These are phyloP conservation scores for Apamea epomidion DNA, from an alignment of 2,888 invertebrate species.

Conservation along the genomic window DNA sequence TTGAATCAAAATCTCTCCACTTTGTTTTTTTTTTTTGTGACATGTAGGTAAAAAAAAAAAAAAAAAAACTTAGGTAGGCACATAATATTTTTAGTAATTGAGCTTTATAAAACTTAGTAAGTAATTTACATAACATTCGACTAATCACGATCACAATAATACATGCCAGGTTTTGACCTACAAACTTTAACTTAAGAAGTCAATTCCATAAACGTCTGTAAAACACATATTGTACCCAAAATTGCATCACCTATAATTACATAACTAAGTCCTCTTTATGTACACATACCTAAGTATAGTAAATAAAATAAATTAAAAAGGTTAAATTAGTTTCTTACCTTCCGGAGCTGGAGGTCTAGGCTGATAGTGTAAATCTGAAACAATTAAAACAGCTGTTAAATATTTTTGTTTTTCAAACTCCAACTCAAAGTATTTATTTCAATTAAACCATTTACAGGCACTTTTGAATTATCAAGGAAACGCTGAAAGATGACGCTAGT, in stretches of 20 bases:
- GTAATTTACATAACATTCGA: neutral
- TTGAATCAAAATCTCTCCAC: neutral
- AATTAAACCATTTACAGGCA: neutral
- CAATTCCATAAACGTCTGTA: neutral
- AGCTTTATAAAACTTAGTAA: neutral
- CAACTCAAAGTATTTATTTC: neutral
- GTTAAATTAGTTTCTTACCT: slow-evolving; percentile 80
- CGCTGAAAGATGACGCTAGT: neutral
- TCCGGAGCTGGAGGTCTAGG: slow-evolving; percentile 91
- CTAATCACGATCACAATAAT: neutral
- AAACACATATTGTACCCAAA: neutral
- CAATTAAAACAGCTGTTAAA: slow-evolving; percentile 71
- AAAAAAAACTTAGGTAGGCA: neutral
- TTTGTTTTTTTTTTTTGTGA: neutral
- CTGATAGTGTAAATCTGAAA: slow-evolving; percentile 92
- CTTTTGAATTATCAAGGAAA: neutral
- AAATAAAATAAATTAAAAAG: neutral
- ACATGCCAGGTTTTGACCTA: neutral
- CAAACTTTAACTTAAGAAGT: neutral
- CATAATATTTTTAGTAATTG: neutral
- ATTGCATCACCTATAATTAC: no score
- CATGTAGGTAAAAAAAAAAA: no score
- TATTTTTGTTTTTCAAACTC: slow-evolving; percentile 17
- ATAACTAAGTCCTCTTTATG: no score
- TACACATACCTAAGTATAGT: neutral